These are phyloP conservation scores for Eupithecia inturbata DNA, from an alignment of 2,888 invertebrate species.

Conservation along the genomic window DNA sequence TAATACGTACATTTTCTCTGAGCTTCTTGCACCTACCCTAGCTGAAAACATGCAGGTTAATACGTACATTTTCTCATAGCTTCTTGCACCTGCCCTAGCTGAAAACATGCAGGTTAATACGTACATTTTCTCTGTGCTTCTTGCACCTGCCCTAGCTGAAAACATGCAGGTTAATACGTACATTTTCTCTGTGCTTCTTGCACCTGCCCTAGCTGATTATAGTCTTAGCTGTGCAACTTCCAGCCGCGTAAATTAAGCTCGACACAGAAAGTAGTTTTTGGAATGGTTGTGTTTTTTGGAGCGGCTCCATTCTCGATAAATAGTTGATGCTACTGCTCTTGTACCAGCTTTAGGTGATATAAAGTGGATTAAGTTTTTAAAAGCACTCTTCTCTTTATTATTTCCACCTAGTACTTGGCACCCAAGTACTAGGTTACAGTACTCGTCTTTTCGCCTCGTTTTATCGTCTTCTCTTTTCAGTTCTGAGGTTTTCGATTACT, in stretches of 20 bases:
- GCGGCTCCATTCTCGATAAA: conserved; percentile 46
- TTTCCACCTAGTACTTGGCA: not conserved
- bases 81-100: conserved; percentile 11
- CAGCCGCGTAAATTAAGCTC: conserved; percentile 42
- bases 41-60: no score
- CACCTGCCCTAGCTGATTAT: conserved; percentile 9
- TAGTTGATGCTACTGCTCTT: conserved; percentile 38
- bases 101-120: not conserved
- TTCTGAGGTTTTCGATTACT: no score
- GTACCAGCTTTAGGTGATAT: conserved; percentile 37
- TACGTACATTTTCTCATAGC: no score
- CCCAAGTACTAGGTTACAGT: no score
- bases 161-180: no score
- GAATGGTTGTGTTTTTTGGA: conserved; percentile 42
- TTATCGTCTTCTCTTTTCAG: not conserved
- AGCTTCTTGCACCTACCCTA: no score
- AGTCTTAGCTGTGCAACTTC: conserved; percentile 26
- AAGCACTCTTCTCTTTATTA: not conserved
- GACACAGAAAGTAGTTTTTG: conserved; percentile 43
- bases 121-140: not conserved
- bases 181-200: not conserved
- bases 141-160: conserved; percentile 11
- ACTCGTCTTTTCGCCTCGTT: not conserved
- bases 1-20: no score
- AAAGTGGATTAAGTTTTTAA: conserved; percentile 37